phyloP scores from a whole-genome alignment of 2,797 vertebrate species.

The Takifugu ocellatus region DNA sequence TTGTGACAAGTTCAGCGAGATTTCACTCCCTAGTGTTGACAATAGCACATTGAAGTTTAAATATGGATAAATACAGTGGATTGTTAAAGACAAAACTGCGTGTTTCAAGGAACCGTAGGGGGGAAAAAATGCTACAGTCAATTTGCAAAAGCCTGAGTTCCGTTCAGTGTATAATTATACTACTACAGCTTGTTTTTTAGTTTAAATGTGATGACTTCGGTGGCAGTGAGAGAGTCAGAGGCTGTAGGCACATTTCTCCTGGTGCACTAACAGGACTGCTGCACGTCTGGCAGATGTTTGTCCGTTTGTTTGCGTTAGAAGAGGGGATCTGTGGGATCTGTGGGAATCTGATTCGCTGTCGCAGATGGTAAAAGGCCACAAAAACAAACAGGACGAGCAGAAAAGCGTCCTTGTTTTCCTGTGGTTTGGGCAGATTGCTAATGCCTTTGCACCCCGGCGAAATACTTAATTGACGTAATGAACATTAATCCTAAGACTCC shows the following conservation, averaged over 20 bases:
- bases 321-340: too few relatives aligned
- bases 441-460: conserved; percentile 12
- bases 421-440: conserved; percentile 1
- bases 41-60: neutral
- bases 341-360: conserved; percentile 7
- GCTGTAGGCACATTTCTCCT: too few relatives aligned
- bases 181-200: neutral
- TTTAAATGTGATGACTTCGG: too few relatives aligned
- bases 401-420: conserved; percentile 2
- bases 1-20: too few relatives aligned
- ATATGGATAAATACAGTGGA: neutral
- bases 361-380: conserved; percentile 2
- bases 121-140: neutral
- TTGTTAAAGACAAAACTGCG: neutral
- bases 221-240: too few relatives aligned
- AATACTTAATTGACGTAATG: conserved; percentile 13
- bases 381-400: conserved; percentile 16
- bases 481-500: conserved; percentile 13
- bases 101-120: neutral
- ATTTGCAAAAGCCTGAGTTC: neutral
- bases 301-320: too few relatives aligned
- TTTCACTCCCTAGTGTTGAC: neutral
- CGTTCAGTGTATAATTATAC: neutral
- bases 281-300: too few relatives aligned
- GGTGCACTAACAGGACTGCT: too few relatives aligned